These are phyloP conservation scores for Synanthedon myopaeformis DNA, from an alignment of 2,888 invertebrate genomes.

Conservation along the genomic window DNA sequence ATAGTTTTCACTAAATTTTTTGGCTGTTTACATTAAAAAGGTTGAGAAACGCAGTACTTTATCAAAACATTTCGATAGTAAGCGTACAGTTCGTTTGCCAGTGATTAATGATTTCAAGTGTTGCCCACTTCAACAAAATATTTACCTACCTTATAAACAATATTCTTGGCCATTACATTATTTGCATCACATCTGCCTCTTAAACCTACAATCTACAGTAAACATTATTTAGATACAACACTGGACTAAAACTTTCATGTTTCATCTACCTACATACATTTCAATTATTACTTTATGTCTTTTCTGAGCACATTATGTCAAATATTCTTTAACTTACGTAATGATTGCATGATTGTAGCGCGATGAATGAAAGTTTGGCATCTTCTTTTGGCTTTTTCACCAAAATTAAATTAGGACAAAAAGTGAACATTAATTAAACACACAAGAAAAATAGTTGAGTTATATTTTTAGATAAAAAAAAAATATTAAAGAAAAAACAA, in stretches of 20 bases:
- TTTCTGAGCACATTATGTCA: constrained; percentile 56
- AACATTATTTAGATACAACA: background rate
- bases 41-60: too few relatives aligned
- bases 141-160: constrained; percentile 15
- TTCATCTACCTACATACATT: constrained; percentile 21
- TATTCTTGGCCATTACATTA: constrained; percentile 39
- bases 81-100: too few relatives aligned
- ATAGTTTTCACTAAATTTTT: too few relatives aligned
- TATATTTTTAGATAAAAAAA: too few relatives aligned
- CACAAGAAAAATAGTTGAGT: too few relatives aligned
- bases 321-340: constrained; percentile 8
- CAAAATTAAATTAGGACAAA: constrained; percentile 27
- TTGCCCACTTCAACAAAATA: too few relatives aligned
- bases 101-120: too few relatives aligned
- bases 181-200: too few relatives aligned
- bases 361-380: constrained; percentile 55
- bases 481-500: too few relatives aligned
- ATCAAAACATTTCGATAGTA: too few relatives aligned
- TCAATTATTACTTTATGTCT: constrained; percentile 44
- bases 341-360: constrained; percentile 16
- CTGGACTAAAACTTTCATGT: constrained; percentile 12
- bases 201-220: constrained; percentile 4
- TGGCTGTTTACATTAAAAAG: too few relatives aligned
- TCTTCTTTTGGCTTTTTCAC: constrained; percentile 58
- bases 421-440: constrained; percentile 1